Conservation (phyloP, 2,113 vertebrate genomes). For the Cyprinodon brontotheroides region DNA sequence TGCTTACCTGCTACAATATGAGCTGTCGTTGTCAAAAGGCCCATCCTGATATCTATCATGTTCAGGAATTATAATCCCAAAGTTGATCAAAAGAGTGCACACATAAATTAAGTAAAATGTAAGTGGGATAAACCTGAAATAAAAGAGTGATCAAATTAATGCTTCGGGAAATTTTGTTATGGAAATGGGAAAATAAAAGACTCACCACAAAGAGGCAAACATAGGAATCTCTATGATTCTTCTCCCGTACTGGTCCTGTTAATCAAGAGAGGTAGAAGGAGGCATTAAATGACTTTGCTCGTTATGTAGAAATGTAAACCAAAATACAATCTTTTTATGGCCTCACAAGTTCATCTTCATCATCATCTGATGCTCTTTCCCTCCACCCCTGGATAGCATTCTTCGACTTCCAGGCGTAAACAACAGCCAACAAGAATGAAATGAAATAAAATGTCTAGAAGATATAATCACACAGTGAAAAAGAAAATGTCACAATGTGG, state of each 20-base stretch:
- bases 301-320: not conserved
- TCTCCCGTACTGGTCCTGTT: slow-evolving; percentile 41
- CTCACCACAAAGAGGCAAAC: slow-evolving; percentile 68
- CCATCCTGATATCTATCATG: accelerated
- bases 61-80: not conserved
- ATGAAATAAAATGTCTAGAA: slow-evolving; percentile 77
- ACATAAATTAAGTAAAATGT: slow-evolving; percentile 64
- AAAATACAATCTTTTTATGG: not conserved
- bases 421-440: slow-evolving; percentile 78
- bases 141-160: not conserved
- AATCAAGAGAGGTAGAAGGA: not conserved
- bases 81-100: slow-evolving; percentile 29
- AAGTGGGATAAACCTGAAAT: slow-evolving; percentile 68
- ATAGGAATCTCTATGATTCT: slow-evolving; percentile 5
- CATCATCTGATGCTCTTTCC: slow-evolving; percentile 31
- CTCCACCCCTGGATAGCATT: slow-evolving; percentile 70
- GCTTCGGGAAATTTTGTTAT: not conserved
- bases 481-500: not conserved
- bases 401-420: slow-evolving; percentile 79
- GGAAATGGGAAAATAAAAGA: not conserved
- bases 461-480: not conserved
- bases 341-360: slow-evolving; percentile 60
- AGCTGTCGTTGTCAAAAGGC: accelerated
- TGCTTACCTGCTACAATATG: slow-evolving; percentile 72
- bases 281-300: not conserved